Evolutionary conservation across 2,797 vertebrate species (phyloP).

Genomic region (Rousettus madagascariensis): DNA sequence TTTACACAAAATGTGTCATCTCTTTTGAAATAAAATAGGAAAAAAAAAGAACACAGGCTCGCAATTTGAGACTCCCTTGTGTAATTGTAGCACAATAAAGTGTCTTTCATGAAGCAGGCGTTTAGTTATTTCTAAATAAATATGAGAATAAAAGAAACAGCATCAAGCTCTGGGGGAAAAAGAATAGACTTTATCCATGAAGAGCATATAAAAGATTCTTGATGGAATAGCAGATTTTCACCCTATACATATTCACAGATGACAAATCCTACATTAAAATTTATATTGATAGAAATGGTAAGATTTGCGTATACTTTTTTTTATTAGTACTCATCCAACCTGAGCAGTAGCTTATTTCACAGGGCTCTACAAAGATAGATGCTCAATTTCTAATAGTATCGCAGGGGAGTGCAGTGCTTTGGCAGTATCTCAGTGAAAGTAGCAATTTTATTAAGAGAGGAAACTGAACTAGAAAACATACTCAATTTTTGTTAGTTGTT

Average conservation of each 20-base stretch:
- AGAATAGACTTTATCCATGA: background rate
- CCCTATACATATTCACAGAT: background rate
- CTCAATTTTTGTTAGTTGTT: background rate
- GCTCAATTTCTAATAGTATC: background rate
- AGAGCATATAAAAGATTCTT: background rate
- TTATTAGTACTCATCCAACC: background rate
- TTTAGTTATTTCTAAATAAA: slow-evolving; percentile 42
- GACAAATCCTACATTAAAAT: background rate
- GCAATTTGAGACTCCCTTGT: background rate
- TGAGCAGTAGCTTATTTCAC: background rate
- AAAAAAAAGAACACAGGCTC: background rate
- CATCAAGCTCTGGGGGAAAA: background rate
- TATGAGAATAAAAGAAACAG: background rate
- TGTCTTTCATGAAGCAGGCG: slow-evolving; percentile 23
- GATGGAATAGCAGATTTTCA: background rate
- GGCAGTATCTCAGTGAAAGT: background rate
- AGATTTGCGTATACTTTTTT: background rate
- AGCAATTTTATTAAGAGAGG: background rate
- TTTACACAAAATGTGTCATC: background rate
- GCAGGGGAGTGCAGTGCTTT: background rate
- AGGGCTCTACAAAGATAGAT: background rate
- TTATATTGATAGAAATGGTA: background rate
- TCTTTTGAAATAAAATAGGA: slow-evolving; percentile 9
- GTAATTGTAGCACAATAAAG: background rate
- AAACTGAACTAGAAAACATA: background rate